Base-by-base conservation (phyloP, 2,113 vertebrate genomes). In the Gavia stellata region DNA sequence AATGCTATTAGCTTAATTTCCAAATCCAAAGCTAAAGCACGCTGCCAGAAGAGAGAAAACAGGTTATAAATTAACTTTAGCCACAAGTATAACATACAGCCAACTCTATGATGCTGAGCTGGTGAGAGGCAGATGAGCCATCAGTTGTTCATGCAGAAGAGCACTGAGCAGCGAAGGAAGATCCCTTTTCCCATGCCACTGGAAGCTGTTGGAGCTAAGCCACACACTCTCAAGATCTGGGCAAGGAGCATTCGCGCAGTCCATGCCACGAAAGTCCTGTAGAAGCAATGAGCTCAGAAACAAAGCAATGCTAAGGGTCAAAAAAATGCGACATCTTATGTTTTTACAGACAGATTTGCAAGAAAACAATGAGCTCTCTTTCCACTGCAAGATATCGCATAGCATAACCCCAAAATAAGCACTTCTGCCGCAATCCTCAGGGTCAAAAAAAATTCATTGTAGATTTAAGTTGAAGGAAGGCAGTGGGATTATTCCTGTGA, bases 1-100 rank as follows among this genome's bases (percentile, higher is more conserved):
- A 74, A 79, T 17, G 42, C 42, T 61, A 19, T 84, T 78, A 95
- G 88, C 77, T 88, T 93, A 28, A 75, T 87, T 91, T 89, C 86
- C 84, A 80, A 61, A 86, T 17, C 81, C 75, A 86, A 79, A 94
- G 68, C 72, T 52, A 78, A 73, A 89, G 65, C 81, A 75, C 0
- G 0, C 50, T 90, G 77, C 40, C 73, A 94, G 91, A 65, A 44
- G 53, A 84, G 33, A 92, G 61, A 55, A 77, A 52, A 68, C n/a
- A 73, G 44, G 53, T 70, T 90, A n/a, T 50, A 82, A 94, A 87
- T 85, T 56, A 81, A 61, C 70, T 75, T 65, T 20, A 93, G 70
- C 40, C 73, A 79, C 86, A 42, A 84, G 78, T 20, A 58, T 34
- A 82, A 72, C 49, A 45, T 45, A 91, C 97, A 93, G 34, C 49